phyloP scores from a whole-genome alignment of 2,888 invertebrate genomes.

The Suillia variegata region DNA sequence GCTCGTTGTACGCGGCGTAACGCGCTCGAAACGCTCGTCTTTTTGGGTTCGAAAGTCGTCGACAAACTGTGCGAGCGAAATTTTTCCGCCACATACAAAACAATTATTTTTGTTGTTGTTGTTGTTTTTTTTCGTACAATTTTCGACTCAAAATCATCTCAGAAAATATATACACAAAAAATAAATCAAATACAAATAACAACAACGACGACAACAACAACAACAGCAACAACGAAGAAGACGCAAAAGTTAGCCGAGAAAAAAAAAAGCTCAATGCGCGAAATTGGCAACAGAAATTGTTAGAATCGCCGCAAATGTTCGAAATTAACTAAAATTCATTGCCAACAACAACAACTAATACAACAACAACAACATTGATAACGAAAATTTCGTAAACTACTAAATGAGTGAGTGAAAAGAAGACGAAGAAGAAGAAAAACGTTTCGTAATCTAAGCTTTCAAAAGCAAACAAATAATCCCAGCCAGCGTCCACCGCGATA shows the following conservation, averaged over 20 bases:
- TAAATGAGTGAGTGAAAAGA: neutral
- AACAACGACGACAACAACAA: conserved; percentile 16
- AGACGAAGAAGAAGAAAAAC: no score
- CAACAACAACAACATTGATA: neutral
- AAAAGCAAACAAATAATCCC: conserved; percentile 8
- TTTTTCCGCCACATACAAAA: conserved; percentile 29
- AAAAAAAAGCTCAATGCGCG: neutral
- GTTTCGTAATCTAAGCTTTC: conserved; percentile 10
- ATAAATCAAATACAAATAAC: conserved; percentile 36
- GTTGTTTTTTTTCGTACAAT: no score
- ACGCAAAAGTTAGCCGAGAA: conserved; percentile 36
- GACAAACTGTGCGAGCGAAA: conserved; percentile 46
- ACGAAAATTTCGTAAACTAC: neutral
- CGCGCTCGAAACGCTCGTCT: conserved; percentile 22
- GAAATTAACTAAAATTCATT: conserved; percentile 15
- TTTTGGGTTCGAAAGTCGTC: conserved; percentile 54
- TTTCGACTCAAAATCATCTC: no score
- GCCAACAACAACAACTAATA: conserved; percentile 7
- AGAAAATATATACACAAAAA: no score
- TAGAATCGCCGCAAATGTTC: no score
- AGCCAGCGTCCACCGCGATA: no score
- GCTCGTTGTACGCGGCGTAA: neutral
- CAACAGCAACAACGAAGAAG: conserved; percentile 12
- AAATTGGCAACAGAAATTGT: conserved; percentile 6
- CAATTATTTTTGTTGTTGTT: no score